These are phyloP conservation scores for Orycteropus afer DNA, from an alignment of 2,113 vertebrate species.

Conservation along the genomic window DNA sequence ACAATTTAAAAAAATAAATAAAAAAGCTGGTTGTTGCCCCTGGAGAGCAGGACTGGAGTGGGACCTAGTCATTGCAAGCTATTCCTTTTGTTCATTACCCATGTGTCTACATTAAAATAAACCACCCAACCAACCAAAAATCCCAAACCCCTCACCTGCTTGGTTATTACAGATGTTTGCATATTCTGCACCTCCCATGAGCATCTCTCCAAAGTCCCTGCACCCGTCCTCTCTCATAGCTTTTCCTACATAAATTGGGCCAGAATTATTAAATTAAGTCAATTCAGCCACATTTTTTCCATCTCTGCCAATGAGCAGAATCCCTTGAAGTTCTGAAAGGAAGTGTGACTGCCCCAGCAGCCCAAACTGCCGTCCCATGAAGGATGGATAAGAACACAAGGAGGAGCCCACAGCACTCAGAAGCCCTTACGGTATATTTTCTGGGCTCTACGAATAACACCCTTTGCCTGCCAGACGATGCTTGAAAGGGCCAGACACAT, in stretches of 20 bases:
- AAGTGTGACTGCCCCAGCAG: background rate
- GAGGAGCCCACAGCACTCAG: background rate
- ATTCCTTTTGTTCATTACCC: background rate
- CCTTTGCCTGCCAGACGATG: background rate
- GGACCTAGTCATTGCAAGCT: background rate
- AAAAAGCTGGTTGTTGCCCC: background rate
- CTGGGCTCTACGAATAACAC: background rate
- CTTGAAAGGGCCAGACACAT: background rate
- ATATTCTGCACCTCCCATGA: background rate
- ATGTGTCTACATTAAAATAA: background rate
- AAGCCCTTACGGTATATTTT: background rate
- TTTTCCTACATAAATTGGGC: conserved; percentile 49
- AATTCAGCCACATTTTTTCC: background rate
- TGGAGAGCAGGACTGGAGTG: background rate
- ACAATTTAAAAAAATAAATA: too few species aligned
- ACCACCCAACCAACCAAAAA: background rate
- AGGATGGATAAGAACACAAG: background rate
- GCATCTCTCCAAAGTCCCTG: background rate
- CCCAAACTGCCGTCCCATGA: background rate
- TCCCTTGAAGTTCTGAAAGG: background rate
- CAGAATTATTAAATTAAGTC: background rate
- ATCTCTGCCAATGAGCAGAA: background rate
- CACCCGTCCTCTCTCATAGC: background rate
- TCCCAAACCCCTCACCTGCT: conserved; percentile 14
- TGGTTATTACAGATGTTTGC: background rate